These are phyloP conservation scores for Tachina fera DNA, from an alignment of 2,888 invertebrate species.

Conservation along the genomic window DNA sequence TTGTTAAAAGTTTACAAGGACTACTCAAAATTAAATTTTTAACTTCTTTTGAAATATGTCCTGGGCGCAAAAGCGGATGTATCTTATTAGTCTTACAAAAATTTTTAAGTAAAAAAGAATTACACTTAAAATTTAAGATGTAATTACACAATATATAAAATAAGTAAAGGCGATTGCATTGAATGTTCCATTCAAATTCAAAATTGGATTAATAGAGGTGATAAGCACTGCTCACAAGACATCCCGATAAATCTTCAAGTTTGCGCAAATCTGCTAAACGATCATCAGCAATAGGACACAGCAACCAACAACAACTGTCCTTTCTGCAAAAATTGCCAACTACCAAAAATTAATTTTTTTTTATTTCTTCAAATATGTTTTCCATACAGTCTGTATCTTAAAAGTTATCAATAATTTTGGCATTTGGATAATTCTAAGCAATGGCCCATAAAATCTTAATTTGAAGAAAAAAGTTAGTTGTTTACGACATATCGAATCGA, in stretches of 20 bases:
- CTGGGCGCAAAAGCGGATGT: constrained; percentile 12
- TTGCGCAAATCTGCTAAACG: constrained; percentile 11
- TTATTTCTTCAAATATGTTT: no score
- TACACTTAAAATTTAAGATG: constrained; percentile 20
- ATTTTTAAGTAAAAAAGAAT: background rate
- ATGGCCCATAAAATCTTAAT: no score
- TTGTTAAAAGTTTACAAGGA: constrained; percentile 28
- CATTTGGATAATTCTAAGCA: no score
- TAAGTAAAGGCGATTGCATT: constrained; percentile 5
- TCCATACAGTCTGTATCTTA: no score
- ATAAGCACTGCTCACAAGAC: constrained; percentile 11
- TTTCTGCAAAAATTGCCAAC: background rate
- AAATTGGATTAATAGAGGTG: no score
- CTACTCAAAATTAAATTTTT: constrained; percentile 1
- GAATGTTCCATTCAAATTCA: constrained; percentile 29
- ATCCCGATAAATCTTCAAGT: constrained; percentile 38
- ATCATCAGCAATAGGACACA: background rate
- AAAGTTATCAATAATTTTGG: no score
- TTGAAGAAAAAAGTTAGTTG: no score
- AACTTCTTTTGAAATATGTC: constrained; percentile 9
- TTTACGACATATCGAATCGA: no score
- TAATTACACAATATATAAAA: constrained; percentile 2
- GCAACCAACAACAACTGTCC: background rate
- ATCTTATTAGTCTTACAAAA: constrained; percentile 12
- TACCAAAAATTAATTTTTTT: no score